These are phyloP conservation scores for Mungos mungo DNA, from an alignment of 2,113 vertebrate species.

Conservation along the genomic window DNA sequence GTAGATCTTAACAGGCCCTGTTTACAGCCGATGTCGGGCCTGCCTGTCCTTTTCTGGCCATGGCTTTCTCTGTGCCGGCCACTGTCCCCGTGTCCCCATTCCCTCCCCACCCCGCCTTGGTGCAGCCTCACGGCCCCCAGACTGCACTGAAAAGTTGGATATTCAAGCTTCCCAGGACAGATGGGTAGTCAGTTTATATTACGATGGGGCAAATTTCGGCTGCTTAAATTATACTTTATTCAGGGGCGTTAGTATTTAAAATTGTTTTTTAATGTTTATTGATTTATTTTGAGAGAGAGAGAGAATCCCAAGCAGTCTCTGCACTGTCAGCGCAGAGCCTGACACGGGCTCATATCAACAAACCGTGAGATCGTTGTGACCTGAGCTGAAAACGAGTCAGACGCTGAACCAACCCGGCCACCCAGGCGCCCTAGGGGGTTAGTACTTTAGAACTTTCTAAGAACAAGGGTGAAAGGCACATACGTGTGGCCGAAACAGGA, in stretches of 20 bases:
- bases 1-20: rapidly evolving
- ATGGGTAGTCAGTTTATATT: not conserved
- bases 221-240: not conserved
- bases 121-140: rapidly evolving
- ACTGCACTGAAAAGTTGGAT: not conserved
- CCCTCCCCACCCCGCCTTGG: rapidly evolving
- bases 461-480: too few species aligned
- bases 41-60: rapidly evolving
- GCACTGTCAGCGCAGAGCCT: too few species aligned
- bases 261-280: too few species aligned
- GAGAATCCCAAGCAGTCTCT: too few species aligned
- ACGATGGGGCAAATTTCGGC: rapidly evolving
- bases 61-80: rapidly evolving
- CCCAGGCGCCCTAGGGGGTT: not conserved
- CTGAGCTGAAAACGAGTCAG: too few species aligned
- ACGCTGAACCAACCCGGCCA: too few species aligned
- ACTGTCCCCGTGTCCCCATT: rapidly evolving
- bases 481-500: rapidly evolving
- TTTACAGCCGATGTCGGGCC: not conserved
- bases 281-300: too few species aligned
- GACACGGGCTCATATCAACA: too few species aligned
- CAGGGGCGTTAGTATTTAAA: too few species aligned
- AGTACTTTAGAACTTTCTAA: not conserved
- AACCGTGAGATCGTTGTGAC: too few species aligned
- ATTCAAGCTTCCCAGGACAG: not conserved